Evolutionary conservation across 2,797 vertebrate genomes (phyloP).

Genomic region (Echiichthys vipera): DNA sequence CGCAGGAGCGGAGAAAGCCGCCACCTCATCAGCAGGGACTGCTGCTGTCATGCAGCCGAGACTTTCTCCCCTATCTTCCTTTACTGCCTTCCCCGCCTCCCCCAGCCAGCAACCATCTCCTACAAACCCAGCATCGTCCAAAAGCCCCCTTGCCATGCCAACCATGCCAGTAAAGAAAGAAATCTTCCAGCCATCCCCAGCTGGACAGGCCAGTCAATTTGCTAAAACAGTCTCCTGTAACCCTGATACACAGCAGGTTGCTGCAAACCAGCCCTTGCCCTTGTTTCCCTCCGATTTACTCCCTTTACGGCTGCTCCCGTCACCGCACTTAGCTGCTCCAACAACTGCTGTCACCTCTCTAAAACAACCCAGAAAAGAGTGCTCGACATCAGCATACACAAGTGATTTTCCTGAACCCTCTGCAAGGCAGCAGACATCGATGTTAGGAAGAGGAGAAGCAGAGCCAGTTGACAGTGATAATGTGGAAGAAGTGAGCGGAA

Average conservation of each 20-base stretch:
- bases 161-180: constrained; percentile 36
- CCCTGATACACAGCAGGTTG: constrained; percentile 25
- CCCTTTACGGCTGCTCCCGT: constrained; percentile 53
- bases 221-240: background rate
- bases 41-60: background rate
- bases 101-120: constrained; percentile 20
- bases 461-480: background rate
- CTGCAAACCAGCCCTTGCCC: constrained; percentile 8
- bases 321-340: constrained; percentile 62
- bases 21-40: background rate
- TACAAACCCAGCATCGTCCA: background rate
- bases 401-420: constrained; percentile 1
- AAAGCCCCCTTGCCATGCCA: background rate
- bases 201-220: constrained; percentile 64
- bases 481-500: background rate
- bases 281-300: constrained; percentile 17
- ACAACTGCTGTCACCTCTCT: background rate
- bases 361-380: constrained; percentile 23
- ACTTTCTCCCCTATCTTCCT: constrained; percentile 20
- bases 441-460: background rate
- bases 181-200: background rate
- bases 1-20: constrained; percentile 3
- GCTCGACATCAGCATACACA: background rate
- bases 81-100: background rate
- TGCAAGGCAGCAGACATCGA: background rate